phyloP scores from a whole-genome alignment of 1,140 invertebrate genomes.

The Caenorhabditis inopinata region DNA sequence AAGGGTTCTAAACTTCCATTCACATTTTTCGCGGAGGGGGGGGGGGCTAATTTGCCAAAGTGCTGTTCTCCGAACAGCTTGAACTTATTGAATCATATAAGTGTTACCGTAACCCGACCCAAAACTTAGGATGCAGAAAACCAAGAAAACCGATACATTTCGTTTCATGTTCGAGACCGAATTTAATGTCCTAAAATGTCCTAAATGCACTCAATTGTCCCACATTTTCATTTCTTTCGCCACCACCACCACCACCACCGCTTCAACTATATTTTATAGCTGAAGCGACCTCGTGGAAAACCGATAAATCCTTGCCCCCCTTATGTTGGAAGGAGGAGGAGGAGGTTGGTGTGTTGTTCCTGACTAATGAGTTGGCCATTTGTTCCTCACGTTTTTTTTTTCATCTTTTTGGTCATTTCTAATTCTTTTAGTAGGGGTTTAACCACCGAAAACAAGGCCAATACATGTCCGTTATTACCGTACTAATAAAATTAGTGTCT shows the following conservation, averaged over 20 bases:
- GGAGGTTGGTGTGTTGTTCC: neutral
- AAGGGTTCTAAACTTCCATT: neutral
- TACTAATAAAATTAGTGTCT: slow-evolving; percentile 27
- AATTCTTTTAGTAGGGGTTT: neutral
- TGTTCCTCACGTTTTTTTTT: slow-evolving; percentile 9
- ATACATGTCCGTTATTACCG: slow-evolving; percentile 24
- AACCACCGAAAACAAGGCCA: slow-evolving; percentile 1
- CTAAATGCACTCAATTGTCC: no score
- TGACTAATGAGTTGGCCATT: slow-evolving; percentile 23
- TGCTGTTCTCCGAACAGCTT: no score
- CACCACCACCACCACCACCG: neutral
- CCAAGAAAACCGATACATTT: no score
- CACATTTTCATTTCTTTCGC: neutral
- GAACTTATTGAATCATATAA: no score
- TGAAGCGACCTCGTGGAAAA: slow-evolving; percentile 11
- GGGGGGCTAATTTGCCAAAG: no score
- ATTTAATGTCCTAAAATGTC: no score
- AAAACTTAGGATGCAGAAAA: no score
- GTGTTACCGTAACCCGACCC: no score
- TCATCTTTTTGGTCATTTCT: neutral
- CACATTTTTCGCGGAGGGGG: no score
- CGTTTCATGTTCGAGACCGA: no score
- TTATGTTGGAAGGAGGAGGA: neutral
- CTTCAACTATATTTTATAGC: neutral
- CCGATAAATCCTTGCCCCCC: neutral